Evolutionary conservation across 2,888 invertebrate species (phyloP).

Genomic region (Onthophagus sagittarius): DNA sequence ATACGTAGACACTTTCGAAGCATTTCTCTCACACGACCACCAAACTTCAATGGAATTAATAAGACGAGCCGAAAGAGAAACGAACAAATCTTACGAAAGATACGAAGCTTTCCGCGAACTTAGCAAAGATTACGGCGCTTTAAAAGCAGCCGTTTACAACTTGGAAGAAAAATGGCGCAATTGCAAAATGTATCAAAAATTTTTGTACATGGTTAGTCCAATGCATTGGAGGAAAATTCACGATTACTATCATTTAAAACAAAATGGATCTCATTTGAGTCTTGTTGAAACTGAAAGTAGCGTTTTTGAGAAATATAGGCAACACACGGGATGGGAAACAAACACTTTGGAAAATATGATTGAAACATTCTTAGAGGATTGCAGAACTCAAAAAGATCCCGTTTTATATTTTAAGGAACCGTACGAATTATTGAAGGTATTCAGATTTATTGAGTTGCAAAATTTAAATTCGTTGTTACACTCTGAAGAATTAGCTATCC

Average conservation of each 20-base stretch:
- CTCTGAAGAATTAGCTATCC: slow-evolving; percentile 55
- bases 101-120: slow-evolving; percentile 49
- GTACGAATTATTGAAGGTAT: slow-evolving; percentile 54
- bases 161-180: slow-evolving; percentile 61
- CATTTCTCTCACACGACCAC: slow-evolving; percentile 60
- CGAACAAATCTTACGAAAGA: slow-evolving; percentile 47
- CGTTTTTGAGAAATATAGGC: slow-evolving; percentile 34
- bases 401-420: slow-evolving; percentile 57
- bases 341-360: slow-evolving; percentile 41
- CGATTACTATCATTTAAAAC: slow-evolving; percentile 42
- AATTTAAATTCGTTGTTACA: slow-evolving; percentile 61
- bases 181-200: slow-evolving; percentile 63
- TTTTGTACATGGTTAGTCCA: slow-evolving; percentile 65
- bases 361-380: slow-evolving; percentile 52
- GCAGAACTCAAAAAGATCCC: slow-evolving; percentile 48
- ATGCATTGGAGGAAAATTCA: slow-evolving; percentile 56
- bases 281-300: slow-evolving; percentile 22
- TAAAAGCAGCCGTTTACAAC: slow-evolving; percentile 52
- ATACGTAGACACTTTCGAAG: slow-evolving; percentile 58
- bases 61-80: slow-evolving; percentile 51
- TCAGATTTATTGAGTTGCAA: slow-evolving; percentile 59
- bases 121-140: slow-evolving; percentile 44
- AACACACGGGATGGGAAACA: slow-evolving; percentile 22
- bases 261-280: slow-evolving; percentile 5
- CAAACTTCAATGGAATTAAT: slow-evolving; percentile 56